Base-by-base conservation (phyloP, 2,113 vertebrate genomes). In the Phylloscopus trochilus region DNA sequence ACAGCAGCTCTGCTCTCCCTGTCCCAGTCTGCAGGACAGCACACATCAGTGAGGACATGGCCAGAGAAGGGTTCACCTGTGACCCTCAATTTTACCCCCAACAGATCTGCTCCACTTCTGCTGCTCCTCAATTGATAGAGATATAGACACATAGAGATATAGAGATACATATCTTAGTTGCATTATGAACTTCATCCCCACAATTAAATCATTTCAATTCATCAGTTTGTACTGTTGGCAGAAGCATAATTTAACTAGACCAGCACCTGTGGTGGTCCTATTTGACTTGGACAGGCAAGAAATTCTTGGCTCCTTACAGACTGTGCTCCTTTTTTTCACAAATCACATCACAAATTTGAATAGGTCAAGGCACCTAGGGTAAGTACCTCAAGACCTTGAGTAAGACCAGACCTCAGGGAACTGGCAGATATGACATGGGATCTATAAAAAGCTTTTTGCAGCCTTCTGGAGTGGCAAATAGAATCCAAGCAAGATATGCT, bases 11-110 rank as follows among this genome's bases (percentile, higher is more conserved):
- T 2, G 0, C 9, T 75, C 2, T 0, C 4, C n/a, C 18, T 37
- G 17, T 58, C 1, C 1, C 1, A 1, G 37, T 41, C 19, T 66
- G 21, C 0, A 0, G 47, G 26, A 55, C 28, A 75, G 16, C 31
- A 49, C 1, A 24, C 13, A 28, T 67, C 26, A 46, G 8, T 33
- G 20, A 92, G 6, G 39, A 43, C 43, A 55, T 1, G 0, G 59
- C 15, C 43, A 70, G 37, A 64, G 22, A 33, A 33, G 31, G 31
- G 13, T 2, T 82, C 56, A 67, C 27, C 37, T 59, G 3, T 33
- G 19, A 6, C 18, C 44, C 21, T 49, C 43, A 23, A 28, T 58
- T 60, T 31, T 24, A 30, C 7, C 7, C 4, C 26, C 10, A 3
- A 9, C 28, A 74, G 31, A 75, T 12, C 11, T 63, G 37, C 22